These are phyloP conservation scores for Sphenodon punctatus DNA, from an alignment of 2,797 vertebrate species.

Conservation along the genomic window DNA sequence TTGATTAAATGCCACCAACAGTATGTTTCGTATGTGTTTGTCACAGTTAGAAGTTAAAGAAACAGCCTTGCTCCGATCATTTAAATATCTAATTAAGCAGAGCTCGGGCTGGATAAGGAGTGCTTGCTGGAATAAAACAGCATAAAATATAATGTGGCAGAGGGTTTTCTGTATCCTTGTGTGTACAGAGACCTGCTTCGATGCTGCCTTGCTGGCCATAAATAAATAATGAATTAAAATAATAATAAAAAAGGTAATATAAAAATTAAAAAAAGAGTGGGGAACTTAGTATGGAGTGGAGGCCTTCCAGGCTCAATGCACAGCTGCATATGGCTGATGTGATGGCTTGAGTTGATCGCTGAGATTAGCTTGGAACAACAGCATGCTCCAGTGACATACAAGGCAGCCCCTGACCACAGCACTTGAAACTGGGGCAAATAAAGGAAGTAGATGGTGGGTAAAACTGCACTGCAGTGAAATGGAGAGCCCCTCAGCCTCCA, in stretches of 20 bases:
- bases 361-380: slow-evolving; percentile 46
- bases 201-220: neutral
- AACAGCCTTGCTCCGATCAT: slow-evolving; percentile 76
- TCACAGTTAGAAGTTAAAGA: slow-evolving; percentile 77
- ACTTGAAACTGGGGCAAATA: slow-evolving; percentile 29
- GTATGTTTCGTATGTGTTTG: slow-evolving; percentile 74
- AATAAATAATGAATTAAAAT: slow-evolving; percentile 9
- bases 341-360: slow-evolving; percentile 34
- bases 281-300: neutral
- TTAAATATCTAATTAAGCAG: slow-evolving; percentile 82
- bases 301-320: slow-evolving; percentile 11
- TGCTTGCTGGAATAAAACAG: slow-evolving; percentile 40
- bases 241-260: neutral
- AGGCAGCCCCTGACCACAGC: slow-evolving; percentile 35
- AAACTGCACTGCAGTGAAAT: slow-evolving; percentile 6
- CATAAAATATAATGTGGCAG: neutral
- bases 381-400: neutral
- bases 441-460: neutral
- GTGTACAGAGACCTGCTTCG: neutral
- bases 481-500: slow-evolving; percentile 18
- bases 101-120: slow-evolving; percentile 45
- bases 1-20: slow-evolving; percentile 83
- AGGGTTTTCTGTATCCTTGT: neutral
- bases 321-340: slow-evolving; percentile 40
- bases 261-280: neutral